Conservation (phyloP, 2,113 vertebrate species). For the Canis aureus region DNA sequence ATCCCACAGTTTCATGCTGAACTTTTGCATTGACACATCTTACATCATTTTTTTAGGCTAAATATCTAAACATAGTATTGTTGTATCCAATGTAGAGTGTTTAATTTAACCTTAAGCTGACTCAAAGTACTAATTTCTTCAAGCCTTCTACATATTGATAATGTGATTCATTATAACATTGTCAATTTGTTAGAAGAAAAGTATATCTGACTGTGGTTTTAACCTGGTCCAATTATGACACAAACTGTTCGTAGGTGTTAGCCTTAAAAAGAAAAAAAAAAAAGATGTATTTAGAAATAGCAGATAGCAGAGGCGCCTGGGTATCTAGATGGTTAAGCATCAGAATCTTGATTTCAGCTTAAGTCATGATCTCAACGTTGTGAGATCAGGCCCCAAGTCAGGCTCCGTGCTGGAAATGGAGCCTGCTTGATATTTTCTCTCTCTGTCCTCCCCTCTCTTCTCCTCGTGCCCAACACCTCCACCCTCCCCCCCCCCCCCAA, state of each 20-base stretch:
- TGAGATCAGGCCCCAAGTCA: no score
- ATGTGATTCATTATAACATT: not conserved
- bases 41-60: not conserved
- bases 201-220: not conserved
- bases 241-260: not conserved
- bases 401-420: no score
- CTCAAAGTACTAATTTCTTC: not conserved
- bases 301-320: not conserved
- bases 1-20: not conserved
- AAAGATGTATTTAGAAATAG: not conserved
- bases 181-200: not conserved
- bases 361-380: not conserved
- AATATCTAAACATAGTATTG: not conserved
- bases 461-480: no score
- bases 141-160: not conserved
- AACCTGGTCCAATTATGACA: not conserved
- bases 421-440: no score
- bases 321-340: not conserved
- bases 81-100: not conserved
- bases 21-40: not conserved
- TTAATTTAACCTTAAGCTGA: not conserved
- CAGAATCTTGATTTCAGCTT: not conserved
- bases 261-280: not conserved
- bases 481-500: fast-evolving
- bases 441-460: no score